Base-by-base conservation (phyloP, 2,888 invertebrate genomes). In the Myopa testacea region DNA sequence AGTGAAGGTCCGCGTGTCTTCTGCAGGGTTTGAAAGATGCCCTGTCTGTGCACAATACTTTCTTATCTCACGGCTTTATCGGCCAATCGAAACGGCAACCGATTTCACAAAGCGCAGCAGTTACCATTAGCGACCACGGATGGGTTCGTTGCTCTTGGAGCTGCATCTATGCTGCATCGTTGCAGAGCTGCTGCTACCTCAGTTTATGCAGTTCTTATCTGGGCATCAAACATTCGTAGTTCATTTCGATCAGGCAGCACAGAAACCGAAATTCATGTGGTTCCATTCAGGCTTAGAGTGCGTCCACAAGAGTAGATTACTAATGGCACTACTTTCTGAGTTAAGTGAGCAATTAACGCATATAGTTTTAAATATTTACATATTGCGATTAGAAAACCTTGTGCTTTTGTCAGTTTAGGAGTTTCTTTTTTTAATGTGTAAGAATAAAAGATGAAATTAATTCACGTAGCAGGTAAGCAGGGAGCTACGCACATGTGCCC, bases 61-160 rank as follows among this genome's bases (percentile, higher is more conserved):
- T 58, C 65, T 74, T 65, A 74, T 63, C 74, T 65, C 55, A 37
- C 45, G 52, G 38, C 65, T 74, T 52, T 65, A 55, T 74, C 74
- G 63, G 14, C 73, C 63, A 63, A 40, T 8, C 34, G 52, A 60
- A 70, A 52, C 19, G 37, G 55, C 34, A 38, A n/a, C n/a, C 58
- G 58, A n/a, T 14, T 38, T 14, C 37, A 60, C 52, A 38, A 55
- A 37, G n/a, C 4, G 0, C 55, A 38, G 40, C 5, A 16, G 7
- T 60, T 14, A 38, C 38, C 62, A 50, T 69, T 50, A 50, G 26
- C 50, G 55, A 70, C 55, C 55, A 55, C 14, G 14, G 55, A 14
- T 4, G 26, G 8, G n/a, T 6, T 16, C 26, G 34, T 34, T 52
- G 10, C n/a, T 38, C 8, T n/a, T 34, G 6, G 37, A 14, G 26